Evolutionary conservation across 2,888 invertebrate genomes (phyloP).

Genomic region (Caenorhabditis drosophilae): DNA sequence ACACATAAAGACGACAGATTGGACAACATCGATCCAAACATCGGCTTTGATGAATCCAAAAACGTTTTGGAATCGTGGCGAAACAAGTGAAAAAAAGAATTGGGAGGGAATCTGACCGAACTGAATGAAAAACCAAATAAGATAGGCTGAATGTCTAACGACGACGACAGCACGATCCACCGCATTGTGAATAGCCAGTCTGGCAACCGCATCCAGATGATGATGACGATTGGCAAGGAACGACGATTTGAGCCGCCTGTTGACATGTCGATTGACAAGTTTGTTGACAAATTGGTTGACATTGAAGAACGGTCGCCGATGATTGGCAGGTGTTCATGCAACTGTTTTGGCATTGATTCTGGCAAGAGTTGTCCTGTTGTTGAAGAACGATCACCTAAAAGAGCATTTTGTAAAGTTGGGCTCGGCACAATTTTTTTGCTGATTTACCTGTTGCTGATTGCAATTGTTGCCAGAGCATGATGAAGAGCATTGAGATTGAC

Average conservation of each 20-base stretch:
- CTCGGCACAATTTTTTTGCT: no score
- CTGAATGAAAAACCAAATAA: no score
- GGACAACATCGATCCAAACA: no score
- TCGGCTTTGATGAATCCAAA: no score
- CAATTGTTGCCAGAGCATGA: conserved; percentile 41
- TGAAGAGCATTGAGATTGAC: conserved; percentile 40
- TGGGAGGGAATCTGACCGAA: background rate
- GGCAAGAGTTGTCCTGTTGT: conserved; percentile 46
- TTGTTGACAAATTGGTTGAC: conserved; percentile 52
- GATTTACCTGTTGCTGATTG: conserved; percentile 38
- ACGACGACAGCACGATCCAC: conserved; percentile 56
- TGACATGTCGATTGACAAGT: conserved; percentile 59
- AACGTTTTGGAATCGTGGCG: no score
- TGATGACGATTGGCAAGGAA: conserved; percentile 41
- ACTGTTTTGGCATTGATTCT: conserved; percentile 45
- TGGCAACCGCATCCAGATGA: conserved; percentile 52
- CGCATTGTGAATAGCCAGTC: conserved; percentile 54
- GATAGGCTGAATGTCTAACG: no score
- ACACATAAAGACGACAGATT: background rate
- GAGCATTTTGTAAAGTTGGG: no score
- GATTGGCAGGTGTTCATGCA: conserved; percentile 55
- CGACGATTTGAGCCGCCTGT: conserved; percentile 52
- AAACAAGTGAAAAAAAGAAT: no score
- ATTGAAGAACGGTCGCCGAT: conserved; percentile 46
- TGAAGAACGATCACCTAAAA: conserved; percentile 45